Conservation (phyloP, 2,797 vertebrate genomes). For the Merluccius polli region DNA sequence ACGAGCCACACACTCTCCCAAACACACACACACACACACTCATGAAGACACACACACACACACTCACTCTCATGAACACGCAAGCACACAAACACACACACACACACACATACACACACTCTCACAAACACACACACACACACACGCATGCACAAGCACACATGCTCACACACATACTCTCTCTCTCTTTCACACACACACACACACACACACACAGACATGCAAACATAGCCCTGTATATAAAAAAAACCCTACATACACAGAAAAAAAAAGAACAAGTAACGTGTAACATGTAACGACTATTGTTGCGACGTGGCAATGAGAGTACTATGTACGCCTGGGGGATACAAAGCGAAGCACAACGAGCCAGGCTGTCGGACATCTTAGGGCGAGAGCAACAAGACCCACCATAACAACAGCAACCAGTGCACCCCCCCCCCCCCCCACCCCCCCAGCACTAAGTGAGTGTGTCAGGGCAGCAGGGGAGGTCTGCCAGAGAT, state of each 20-base stretch:
- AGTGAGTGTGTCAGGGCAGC: background rate
- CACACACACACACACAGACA: background rate
- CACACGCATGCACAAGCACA: no score
- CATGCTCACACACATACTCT: no score
- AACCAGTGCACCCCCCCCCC: no score
- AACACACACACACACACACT: background rate
- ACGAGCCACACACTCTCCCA: background rate
- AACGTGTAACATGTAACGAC: no score
- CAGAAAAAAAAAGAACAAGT: background rate
- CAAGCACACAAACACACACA: constrained; percentile 25
- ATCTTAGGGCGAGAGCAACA: background rate
- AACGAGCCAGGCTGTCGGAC: background rate
- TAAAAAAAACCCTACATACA: background rate
- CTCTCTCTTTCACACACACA: background rate
- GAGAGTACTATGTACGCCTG: background rate
- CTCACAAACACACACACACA: constrained; percentile 4
- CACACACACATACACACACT: constrained; percentile 19
- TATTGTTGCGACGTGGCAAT: background rate
- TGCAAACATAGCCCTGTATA: background rate
- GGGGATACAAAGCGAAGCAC: background rate
- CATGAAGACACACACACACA: background rate
- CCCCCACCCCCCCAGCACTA: background rate
- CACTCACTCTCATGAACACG: background rate
- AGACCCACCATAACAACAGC: background rate
- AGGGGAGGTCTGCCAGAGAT: background rate